Conservation (phyloP, 2,797 vertebrate species). For the Oreortyx pictus region DNA sequence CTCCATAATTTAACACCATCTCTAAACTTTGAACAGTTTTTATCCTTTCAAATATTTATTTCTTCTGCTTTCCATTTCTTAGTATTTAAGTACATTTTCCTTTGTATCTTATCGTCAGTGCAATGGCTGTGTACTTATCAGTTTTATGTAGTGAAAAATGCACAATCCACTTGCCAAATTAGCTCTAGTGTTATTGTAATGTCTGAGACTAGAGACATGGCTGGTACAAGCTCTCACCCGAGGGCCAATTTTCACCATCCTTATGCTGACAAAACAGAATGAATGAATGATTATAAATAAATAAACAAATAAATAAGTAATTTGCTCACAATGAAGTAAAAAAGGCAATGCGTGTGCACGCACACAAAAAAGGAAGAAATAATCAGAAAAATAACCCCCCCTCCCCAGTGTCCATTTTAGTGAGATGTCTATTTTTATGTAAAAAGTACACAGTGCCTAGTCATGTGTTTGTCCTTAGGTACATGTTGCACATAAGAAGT, state of each 20-base stretch:
- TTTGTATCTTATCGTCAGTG: neutral
- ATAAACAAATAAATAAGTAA: neutral
- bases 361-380: neutral
- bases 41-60: neutral
- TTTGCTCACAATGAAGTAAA: neutral
- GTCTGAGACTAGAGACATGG: neutral
- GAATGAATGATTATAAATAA: too few relatives aligned
- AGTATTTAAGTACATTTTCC: neutral
- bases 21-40: neutral
- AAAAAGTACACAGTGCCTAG: neutral
- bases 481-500: conserved; percentile 3
- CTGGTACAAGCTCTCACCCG: neutral
- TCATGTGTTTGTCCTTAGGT: neutral
- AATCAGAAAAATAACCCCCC: neutral
- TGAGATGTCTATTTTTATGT: neutral
- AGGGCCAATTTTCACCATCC: neutral
- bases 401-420: neutral
- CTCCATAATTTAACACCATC: neutral
- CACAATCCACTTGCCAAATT: neutral
- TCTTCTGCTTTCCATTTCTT: neutral
- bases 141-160: neutral
- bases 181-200: neutral
- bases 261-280: neutral
- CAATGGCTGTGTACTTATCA: neutral
- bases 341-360: neutral